Conservation (phyloP, 2,888 invertebrate genomes). For the Spilarctia lutea region DNA sequence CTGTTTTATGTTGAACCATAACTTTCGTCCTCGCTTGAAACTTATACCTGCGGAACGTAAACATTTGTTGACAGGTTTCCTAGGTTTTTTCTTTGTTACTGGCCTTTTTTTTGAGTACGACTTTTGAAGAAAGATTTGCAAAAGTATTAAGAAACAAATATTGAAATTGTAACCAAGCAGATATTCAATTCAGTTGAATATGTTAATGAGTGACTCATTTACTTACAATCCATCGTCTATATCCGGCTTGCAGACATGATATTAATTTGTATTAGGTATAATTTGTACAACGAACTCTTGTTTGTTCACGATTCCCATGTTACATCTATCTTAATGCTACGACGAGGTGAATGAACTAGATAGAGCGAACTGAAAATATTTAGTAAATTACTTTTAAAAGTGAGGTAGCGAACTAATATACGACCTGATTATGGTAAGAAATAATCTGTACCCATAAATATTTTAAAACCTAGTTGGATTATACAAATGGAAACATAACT, state of each 20-base stretch:
- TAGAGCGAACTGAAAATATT: constrained; percentile 6
- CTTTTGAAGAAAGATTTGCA: not conserved
- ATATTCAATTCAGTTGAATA: constrained; percentile 6
- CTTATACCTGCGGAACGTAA: not conserved
- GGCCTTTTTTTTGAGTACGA: not conserved
- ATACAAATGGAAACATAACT: not conserved
- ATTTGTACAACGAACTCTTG: constrained; percentile 51
- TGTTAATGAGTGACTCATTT: constrained; percentile 19
- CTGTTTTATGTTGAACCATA: constrained; percentile 4
- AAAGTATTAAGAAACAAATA: not conserved
- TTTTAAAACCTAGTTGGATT: not conserved
- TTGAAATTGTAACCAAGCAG: not conserved
- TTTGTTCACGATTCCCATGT: constrained; percentile 31
- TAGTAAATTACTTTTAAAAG: not conserved
- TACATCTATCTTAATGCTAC: constrained; percentile 28
- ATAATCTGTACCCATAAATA: not conserved
- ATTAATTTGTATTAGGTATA: constrained; percentile 42
- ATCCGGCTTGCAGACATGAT: constrained; percentile 48
- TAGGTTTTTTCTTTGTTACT: not conserved
- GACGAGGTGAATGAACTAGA: constrained; percentile 33
- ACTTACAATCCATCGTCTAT: constrained; percentile 37
- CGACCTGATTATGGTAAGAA: not conserved
- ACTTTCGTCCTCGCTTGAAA: constrained; percentile 5
- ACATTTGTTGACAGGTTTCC: not conserved
- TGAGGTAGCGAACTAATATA: not conserved